Evolutionary conservation across 2,113 vertebrate genomes (phyloP), one percentile per base, ranked within the genome.

Genomic region (Malurus melanocephalus): DNA sequence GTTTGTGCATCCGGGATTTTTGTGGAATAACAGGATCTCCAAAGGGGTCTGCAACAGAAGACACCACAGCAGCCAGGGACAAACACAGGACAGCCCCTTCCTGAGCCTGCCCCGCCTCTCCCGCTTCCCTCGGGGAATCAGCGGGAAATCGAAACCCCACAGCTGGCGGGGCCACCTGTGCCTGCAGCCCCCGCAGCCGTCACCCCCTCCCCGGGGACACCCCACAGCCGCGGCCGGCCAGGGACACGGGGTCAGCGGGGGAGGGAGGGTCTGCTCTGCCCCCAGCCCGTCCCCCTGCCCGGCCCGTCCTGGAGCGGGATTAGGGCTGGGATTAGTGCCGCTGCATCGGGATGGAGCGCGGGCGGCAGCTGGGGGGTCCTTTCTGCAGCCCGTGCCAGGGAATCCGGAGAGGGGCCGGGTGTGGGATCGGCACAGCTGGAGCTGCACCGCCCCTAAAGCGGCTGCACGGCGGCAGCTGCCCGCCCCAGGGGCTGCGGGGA

Each of bases 381-480:
- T 76, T n/a, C 59, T 30, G 40, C 89, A 20, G 52, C 68, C 87
- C 93, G 83, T 68, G 73, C 87, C 87, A 61, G 94, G 85, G 92
- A 93, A 76, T 40, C 77, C 9, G 11, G 33, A 59, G 23, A 52
- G 55, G 62, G 11, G 72, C 91, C 61, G 77, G 80, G 84, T 89
- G 80, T 73, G 61, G 85, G 94, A 91, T 93, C 79, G 5, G 95
- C 88, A 40, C 96, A 96, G 95, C 94, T 96, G 96, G 92, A 80
- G 12, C 82, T 40, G 85, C 90, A 83, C 87, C 93, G 81, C 46
- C 30, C 71, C 78, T 90, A 94, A 96, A 86, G 91, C 80, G 7
- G 59, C 94, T 72, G 94, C 90, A 17, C 87, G 45, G 42, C 46
- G 82, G 46, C 95, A 94, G 92, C 95, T 96, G 96, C 92, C 91